Conservation (phyloP, 2,888 invertebrate species). For the Antheraea assamensis region DNA sequence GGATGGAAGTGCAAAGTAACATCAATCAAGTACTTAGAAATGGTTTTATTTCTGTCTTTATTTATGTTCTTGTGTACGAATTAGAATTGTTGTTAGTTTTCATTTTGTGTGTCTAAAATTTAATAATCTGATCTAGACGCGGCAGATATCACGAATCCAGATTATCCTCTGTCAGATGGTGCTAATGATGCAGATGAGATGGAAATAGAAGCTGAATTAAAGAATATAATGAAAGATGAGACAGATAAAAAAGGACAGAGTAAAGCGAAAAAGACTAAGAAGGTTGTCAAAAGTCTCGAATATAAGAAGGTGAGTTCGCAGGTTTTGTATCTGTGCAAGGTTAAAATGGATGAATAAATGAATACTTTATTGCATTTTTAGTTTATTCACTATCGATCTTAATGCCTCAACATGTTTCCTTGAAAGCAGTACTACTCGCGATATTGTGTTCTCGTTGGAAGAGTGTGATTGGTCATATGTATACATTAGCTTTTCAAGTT, state of each 20-base stretch:
- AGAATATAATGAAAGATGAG: slow-evolving; percentile 17
- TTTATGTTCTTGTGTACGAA: too few species aligned
- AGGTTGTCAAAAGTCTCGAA: slow-evolving; percentile 24
- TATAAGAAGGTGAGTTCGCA: slow-evolving; percentile 21
- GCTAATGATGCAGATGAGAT: slow-evolving; percentile 26
- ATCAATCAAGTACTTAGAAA: too few species aligned
- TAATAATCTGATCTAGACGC: slow-evolving; percentile 22
- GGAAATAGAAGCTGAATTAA: slow-evolving; percentile 23
- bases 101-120: neutral
- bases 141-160: slow-evolving; percentile 17
- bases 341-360: neutral
- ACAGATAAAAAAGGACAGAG: slow-evolving; percentile 25
- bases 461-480: too few species aligned
- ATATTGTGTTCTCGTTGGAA: too few species aligned
- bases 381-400: too few species aligned
- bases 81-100: neutral
- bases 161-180: slow-evolving; percentile 24
- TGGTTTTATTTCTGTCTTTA: too few species aligned
- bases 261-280: slow-evolving; percentile 25
- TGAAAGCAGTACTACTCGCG: too few species aligned
- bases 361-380: neutral
- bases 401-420: too few species aligned
- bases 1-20: too few species aligned
- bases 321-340: neutral
- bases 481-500: too few species aligned